These are phyloP conservation scores for Ganaspis sp. DNA, from an alignment of 1,140 invertebrate genomes.

Conservation along the genomic window DNA sequence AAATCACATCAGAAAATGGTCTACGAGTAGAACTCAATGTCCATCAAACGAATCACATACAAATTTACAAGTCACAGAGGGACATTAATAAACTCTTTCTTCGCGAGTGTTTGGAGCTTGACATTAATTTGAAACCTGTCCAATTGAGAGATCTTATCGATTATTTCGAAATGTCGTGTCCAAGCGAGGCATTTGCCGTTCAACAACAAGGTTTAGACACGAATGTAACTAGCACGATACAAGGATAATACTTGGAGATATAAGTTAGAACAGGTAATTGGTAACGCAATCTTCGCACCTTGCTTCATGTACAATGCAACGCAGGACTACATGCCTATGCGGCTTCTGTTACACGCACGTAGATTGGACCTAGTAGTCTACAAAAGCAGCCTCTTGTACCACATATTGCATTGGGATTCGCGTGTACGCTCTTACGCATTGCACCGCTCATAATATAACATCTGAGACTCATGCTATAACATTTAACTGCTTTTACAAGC, in stretches of 20 bases:
- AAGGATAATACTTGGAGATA: conserved; percentile 12
- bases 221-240: conserved; percentile 4
- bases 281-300: conserved; percentile 51
- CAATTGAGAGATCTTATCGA: conserved; percentile 63
- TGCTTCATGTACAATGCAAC: conserved; percentile 30
- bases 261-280: conserved; percentile 42
- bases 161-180: conserved; percentile 63
- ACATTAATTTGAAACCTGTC: conserved; percentile 68
- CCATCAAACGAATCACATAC: conserved; percentile 7
- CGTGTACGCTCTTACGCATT: too few relatives aligned
- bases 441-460: too few relatives aligned
- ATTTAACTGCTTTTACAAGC: neutral
- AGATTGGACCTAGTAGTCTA: neutral
- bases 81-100: conserved; percentile 59
- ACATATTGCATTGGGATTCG: too few relatives aligned
- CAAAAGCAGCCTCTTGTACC: too few relatives aligned
- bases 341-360: neutral
- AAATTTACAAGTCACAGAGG: conserved; percentile 17
- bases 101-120: conserved; percentile 47
- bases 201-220: conserved; percentile 5
- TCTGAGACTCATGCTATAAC: too few relatives aligned
- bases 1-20: too few relatives aligned
- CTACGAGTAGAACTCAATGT: too few relatives aligned
- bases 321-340: neutral
- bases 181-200: conserved; percentile 37